Evolutionary conservation across 2,888 invertebrate species (phyloP).

Genomic region (Busseola fusca): DNA sequence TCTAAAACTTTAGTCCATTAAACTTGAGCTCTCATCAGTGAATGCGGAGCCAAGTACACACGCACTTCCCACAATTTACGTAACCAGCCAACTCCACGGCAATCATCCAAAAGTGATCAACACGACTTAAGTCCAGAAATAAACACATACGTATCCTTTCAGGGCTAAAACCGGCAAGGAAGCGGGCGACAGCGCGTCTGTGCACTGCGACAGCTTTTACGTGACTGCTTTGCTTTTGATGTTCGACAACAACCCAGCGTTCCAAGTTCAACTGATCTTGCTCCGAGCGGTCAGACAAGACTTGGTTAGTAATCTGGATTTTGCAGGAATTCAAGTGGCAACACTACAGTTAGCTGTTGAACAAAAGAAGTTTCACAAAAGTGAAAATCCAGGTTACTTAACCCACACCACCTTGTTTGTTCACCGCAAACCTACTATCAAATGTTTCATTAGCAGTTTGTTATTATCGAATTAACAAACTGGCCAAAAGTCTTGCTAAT

Average conservation of each 20-base stretch:
- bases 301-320: constrained; percentile 56
- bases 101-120: constrained; percentile 77
- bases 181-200: constrained; percentile 71
- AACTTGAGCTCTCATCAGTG: constrained; percentile 53
- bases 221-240: constrained; percentile 78
- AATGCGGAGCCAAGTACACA: constrained; percentile 43
- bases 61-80: constrained; percentile 72
- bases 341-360: constrained; percentile 31
- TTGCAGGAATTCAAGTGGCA: constrained; percentile 48
- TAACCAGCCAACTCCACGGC: constrained; percentile 72
- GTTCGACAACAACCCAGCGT: constrained; percentile 56
- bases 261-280: constrained; percentile 60
- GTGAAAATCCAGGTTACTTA: constrained; percentile 41
- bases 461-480: constrained; percentile 41
- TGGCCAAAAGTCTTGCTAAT: constrained; percentile 24
- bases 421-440: constrained; percentile 25
- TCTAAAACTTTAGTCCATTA: constrained; percentile 48
- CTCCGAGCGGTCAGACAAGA: constrained; percentile 56
- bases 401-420: constrained; percentile 28
- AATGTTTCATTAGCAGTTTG: constrained; percentile 43
- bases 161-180: constrained; percentile 68
- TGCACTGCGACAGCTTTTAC: constrained; percentile 69
- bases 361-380: constrained; percentile 39
- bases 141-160: constrained; percentile 77
- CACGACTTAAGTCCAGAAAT: constrained; percentile 79